Conservation (phyloP, 2,113 vertebrate species). For the Phocoena phocoena region DNA sequence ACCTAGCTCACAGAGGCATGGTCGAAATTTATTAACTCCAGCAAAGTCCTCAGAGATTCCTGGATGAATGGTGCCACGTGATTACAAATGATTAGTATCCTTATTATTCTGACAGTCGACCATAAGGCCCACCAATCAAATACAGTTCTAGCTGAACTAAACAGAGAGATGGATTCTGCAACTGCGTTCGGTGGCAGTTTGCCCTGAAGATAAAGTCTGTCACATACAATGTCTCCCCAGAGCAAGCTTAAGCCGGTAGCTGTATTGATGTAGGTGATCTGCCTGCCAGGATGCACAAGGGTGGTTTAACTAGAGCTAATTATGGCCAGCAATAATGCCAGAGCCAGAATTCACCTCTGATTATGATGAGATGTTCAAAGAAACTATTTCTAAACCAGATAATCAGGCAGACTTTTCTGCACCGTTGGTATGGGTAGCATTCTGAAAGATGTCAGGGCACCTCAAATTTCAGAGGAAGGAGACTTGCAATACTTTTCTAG, state of each 20-base stretch:
- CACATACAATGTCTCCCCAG: slow-evolving; percentile 72
- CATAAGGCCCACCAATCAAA: slow-evolving; percentile 48
- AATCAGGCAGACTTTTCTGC: slow-evolving; percentile 40
- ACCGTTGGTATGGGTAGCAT: not conserved
- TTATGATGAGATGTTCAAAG: slow-evolving; percentile 14
- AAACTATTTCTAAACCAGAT: slow-evolving; percentile 10
- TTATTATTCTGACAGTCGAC: slow-evolving; percentile 61
- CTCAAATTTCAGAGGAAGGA: slow-evolving; percentile 1
- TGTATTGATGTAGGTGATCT: slow-evolving; percentile 68
- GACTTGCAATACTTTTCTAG: not conserved
- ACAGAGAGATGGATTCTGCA: slow-evolving; percentile 42
- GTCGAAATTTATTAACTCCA: slow-evolving; percentile 43
- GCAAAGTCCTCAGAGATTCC: not conserved
- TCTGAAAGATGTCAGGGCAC: not conserved
- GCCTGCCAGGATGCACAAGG: slow-evolving; percentile 59
- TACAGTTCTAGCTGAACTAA: slow-evolving; percentile 34
- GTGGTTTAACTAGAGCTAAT: slow-evolving; percentile 73
- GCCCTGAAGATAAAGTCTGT: slow-evolving; percentile 75
- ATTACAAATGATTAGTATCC: slow-evolving; percentile 41
- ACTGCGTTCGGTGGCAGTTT: slow-evolving; percentile 40
- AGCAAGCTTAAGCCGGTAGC: slow-evolving; percentile 66
- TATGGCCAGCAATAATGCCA: slow-evolving; percentile 30
- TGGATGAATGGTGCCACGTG: not conserved
- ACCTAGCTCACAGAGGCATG: not conserved
- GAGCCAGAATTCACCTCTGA: slow-evolving; percentile 57